Evolutionary conservation across 2,113 vertebrate species (phyloP).

Genomic region (Ancistrus triradiatus): DNA sequence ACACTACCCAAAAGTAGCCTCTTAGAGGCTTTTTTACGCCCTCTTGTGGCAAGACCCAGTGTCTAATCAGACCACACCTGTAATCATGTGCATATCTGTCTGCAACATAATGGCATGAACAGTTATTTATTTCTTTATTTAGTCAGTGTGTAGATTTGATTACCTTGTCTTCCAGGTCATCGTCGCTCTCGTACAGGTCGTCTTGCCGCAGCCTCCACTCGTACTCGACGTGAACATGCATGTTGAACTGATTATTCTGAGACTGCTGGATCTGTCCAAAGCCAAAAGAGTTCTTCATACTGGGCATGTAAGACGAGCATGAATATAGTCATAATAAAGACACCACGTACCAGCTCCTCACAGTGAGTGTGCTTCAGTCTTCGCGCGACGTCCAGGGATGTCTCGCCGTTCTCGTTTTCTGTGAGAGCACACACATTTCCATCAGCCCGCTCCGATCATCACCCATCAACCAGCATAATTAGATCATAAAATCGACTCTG

Average conservation of each 20-base stretch:
- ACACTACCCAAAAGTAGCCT: too few species aligned
- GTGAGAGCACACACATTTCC: slow-evolving; percentile 9
- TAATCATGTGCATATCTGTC: too few species aligned
- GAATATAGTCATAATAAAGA: background rate
- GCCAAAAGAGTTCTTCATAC: background rate
- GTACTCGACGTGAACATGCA: slow-evolving; percentile 63
- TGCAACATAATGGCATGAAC: too few species aligned
- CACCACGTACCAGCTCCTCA: slow-evolving; percentile 64
- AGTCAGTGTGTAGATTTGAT: background rate
- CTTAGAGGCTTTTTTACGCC: too few species aligned
- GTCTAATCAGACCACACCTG: too few species aligned
- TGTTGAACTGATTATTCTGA: slow-evolving; percentile 66
- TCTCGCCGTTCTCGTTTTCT: slow-evolving; percentile 65
- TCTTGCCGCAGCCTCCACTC: slow-evolving; percentile 65
- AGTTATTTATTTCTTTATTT: background rate
- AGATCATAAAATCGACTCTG: too few species aligned
- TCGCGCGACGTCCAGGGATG: slow-evolving; percentile 55
- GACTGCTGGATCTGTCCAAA: slow-evolving; percentile 58
- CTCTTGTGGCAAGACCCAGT: too few species aligned
- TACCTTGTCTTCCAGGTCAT: slow-evolving; percentile 70
- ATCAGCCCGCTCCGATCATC: background rate
- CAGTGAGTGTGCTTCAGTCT: slow-evolving; percentile 56
- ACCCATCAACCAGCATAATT: background rate
- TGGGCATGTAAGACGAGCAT: too few species aligned
- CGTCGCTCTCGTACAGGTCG: slow-evolving; percentile 66